phyloP scores from a whole-genome alignment of 2,797 vertebrate species.

The Catharus ustulatus region DNA sequence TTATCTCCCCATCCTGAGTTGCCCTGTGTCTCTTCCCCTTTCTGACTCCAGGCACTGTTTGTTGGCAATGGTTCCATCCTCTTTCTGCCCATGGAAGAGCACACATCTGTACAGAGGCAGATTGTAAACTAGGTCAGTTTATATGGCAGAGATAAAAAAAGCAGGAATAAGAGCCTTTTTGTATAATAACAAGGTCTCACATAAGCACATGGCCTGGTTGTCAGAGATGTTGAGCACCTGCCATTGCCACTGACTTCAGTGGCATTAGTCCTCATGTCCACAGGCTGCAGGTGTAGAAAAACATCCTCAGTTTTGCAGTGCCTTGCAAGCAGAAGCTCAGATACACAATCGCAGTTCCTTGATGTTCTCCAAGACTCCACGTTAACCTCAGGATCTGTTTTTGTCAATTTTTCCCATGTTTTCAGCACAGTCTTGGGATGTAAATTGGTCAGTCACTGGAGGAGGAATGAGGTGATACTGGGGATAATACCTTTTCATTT shows the following conservation, averaged over 20 bases:
- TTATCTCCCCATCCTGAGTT: neutral
- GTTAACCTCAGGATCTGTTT: neutral
- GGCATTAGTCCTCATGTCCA: neutral
- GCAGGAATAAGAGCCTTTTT: neutral
- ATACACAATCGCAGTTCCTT: rapidly evolving
- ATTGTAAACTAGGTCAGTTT: conserved; percentile 47
- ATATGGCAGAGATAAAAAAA: neutral
- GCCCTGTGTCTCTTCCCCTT: neutral
- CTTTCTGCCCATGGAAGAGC: neutral
- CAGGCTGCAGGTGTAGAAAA: neutral
- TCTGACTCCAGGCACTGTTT: neutral
- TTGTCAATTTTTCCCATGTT: neutral
- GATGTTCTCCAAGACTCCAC: neutral
- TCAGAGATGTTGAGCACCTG: neutral
- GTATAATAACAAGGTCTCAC: neutral
- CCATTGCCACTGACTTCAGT: neutral
- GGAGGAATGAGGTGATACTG: neutral
- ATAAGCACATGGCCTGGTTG: neutral
- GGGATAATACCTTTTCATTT: neutral
- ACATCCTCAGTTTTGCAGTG: neutral
- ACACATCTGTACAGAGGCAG: neutral
- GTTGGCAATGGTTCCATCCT: neutral
- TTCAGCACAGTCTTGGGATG: neutral
- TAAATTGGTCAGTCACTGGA: neutral
- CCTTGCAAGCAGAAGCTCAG: neutral